A percentile compares a stretch with the other conserved stretches of the same genome.
phyloP scores from a whole-genome alignment of 2,888 invertebrate species.

The Punctoribates punctum region DNA sequence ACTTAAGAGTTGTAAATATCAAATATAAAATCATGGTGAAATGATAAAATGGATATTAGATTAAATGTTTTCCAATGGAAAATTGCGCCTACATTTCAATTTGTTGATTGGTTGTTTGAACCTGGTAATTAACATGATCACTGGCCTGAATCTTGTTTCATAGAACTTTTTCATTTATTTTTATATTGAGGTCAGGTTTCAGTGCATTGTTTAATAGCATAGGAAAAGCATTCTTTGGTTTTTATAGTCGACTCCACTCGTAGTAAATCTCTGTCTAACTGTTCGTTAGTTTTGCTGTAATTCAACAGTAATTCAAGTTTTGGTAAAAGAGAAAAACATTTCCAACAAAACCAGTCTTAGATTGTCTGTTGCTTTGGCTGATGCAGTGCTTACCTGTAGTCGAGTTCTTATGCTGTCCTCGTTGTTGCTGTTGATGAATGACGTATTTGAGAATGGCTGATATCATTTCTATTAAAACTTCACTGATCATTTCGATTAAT shows the following conservation, averaged over 20 bases:
- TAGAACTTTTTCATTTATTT: slow-evolving; percentile 12
- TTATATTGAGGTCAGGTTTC: slow-evolving; percentile 27
- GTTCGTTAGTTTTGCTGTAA: slow-evolving; percentile 14
- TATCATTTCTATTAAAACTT: neutral
- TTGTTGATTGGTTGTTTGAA: neutral
- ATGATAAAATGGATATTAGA: no score
- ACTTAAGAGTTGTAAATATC: no score
- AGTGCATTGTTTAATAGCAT: neutral
- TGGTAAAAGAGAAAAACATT: neutral
- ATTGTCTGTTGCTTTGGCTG: neutral
- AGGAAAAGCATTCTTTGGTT: neutral
- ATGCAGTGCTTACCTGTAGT: neutral
- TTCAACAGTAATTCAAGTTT: neutral
- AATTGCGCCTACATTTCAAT: neutral
- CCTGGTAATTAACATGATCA: slow-evolving; percentile 22
- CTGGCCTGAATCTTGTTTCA: slow-evolving; percentile 28
- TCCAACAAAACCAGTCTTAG: slow-evolving; percentile 18
- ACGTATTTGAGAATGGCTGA: slow-evolving; percentile 31
- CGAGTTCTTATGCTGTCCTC: slow-evolving; percentile 8
- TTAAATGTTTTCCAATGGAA: no score
- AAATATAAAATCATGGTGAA: no score
- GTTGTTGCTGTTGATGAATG: slow-evolving; percentile 22
- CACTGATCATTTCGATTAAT: neutral
- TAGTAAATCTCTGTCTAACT: neutral
- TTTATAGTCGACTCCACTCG: neutral